Percentiles rank a stretch among this genome's conserved stretches.
Conservation (phyloP, 2,888 invertebrate genomes). For the Scrobipalpa costella region DNA sequence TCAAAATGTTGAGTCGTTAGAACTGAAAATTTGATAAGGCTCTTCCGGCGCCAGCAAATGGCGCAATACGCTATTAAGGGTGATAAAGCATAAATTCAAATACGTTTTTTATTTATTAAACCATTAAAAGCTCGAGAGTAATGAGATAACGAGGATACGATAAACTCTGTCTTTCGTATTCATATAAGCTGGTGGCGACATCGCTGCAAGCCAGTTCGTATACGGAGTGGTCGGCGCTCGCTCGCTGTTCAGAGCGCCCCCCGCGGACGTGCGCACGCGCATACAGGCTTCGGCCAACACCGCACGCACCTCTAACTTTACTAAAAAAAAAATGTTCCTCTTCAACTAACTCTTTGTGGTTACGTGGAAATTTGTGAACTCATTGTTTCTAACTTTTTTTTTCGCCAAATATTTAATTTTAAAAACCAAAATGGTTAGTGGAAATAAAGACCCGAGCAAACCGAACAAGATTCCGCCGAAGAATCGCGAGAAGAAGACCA, state of each 20-base stretch:
- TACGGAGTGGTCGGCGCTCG: constrained; percentile 61
- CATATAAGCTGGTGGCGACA: constrained; percentile 21
- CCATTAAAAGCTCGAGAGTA: constrained; percentile 18
- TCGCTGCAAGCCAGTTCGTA: constrained; percentile 54
- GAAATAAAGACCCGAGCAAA: constrained; percentile 69
- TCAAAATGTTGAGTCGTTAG: too few species aligned
- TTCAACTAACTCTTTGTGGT: constrained; percentile 47
- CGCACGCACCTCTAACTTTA: constrained; percentile 43
- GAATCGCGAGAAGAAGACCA: constrained; percentile 73
- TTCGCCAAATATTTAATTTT: constrained; percentile 25
- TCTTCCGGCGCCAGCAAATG: too few species aligned
- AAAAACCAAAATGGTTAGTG: constrained; percentile 71
- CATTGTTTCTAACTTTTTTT: constrained; percentile 32
- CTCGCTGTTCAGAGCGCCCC: constrained; percentile 59
- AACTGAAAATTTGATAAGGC: too few species aligned
- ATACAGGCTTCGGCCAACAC: constrained; percentile 43
- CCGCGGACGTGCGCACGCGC: constrained; percentile 54
- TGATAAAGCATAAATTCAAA: neutral
- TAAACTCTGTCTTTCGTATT: constrained; percentile 11
- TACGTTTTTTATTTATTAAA: neutral
- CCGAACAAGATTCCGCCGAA: constrained; percentile 71
- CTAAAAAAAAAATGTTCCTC: constrained; percentile 56
- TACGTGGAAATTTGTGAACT: constrained; percentile 41
- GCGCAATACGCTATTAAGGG: neutral
- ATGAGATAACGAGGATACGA: constrained; percentile 19